Evolutionary conservation across 2,113 vertebrate species (phyloP), one percentile per base, ranked within the genome.

Genomic region (Thunnus maccoyii): DNA sequence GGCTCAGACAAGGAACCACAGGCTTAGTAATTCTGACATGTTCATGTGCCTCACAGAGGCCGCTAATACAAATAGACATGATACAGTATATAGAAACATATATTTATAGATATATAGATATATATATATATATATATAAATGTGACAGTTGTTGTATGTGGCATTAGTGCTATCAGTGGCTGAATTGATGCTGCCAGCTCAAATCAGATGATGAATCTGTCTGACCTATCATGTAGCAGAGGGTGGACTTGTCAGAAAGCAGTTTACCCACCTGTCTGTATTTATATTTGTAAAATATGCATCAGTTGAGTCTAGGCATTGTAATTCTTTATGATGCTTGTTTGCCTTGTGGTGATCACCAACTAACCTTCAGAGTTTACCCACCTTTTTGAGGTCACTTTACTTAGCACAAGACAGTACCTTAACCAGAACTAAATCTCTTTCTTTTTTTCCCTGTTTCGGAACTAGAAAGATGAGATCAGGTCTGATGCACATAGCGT

Each of bases 41-140:
- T 76, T 41, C 6, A 80, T 88, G 86, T 90, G 89, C 88, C 89
- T 92, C 90, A 30, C 72, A 84, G 76, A 86, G 86, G 90, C 80
- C 14, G 20, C 5, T 51, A 61, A 76, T 58, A 76, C 55, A 78
- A 54, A 76, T 67, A 81, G 6, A 67, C 77, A 46, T 52, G 16
- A 73, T 72, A 78, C 32, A 61, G 30, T 47, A 80, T 48, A 85
- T 30, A 71, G 56, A 77, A 15, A 11, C 64, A 63, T 69, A 78
- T 63, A 78, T 88, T 68, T 80, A 51, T 62, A 70, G 4, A 60
- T 51, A 74, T 48, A 72, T 5, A 76, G n/a, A 50, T 5, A 41
- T 8, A 57, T 63, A 54, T 72, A 64, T 22, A 75, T 63, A 54
- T 76, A 64, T 22, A 75, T 64, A 80, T 76, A 74, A 14, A 77